These are phyloP conservation scores for Lepus timidus DNA, from an alignment of 2,113 vertebrate genomes.

Conservation along the genomic window DNA sequence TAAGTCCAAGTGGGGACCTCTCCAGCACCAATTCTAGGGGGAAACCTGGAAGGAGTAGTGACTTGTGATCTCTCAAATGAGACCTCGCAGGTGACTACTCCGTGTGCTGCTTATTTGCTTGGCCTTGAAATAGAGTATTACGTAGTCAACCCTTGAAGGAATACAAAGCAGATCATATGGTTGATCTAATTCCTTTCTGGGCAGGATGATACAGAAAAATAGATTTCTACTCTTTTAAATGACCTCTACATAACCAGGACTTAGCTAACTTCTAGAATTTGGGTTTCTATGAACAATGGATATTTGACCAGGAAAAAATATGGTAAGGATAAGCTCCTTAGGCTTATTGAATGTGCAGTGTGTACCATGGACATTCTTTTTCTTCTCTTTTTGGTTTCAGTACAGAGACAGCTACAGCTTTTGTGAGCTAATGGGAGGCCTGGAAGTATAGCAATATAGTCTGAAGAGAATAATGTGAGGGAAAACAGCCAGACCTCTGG, in stretches of 20 bases:
- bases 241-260: not conserved
- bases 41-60: not conserved
- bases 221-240: not conserved
- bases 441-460: not conserved
- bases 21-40: not conserved
- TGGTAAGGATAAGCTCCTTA: not conserved
- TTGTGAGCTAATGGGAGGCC: not conserved
- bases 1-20: not conserved
- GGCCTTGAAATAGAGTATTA: not conserved
- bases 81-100: too few relatives aligned
- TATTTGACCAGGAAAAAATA: conserved; percentile 23
- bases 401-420: not conserved
- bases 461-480: not conserved
- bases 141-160: not conserved
- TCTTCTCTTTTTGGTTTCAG: not conserved
- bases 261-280: conserved; percentile 18
- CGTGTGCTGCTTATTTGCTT: not conserved
- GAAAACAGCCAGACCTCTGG: not conserved
- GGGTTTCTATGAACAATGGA: conserved; percentile 48
- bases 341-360: not conserved
- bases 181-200: not conserved
- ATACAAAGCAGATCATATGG: not conserved
- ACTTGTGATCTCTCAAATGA: not conserved
- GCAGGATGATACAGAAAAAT: not conserved
- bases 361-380: not conserved